Percentiles rank a stretch among this genome's conserved stretches.
phyloP scores from a whole-genome alignment of 2,888 invertebrate species.

The Chloroclysta siterata region DNA sequence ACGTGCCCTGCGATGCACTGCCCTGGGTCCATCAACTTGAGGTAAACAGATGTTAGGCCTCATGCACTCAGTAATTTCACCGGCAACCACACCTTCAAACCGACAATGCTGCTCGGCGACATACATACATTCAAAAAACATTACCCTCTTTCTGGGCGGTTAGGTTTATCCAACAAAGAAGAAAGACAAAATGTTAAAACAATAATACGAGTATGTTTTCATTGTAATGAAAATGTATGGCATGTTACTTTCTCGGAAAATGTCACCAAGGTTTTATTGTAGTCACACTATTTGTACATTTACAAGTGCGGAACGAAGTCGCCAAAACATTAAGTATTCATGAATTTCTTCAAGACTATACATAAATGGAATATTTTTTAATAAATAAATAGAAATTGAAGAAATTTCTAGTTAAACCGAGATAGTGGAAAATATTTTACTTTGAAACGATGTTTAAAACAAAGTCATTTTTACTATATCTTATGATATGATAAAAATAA shows the following conservation, averaged over 20 bases:
- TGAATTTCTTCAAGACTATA: slow-evolving; percentile 38
- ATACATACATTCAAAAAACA: too few relatives aligned
- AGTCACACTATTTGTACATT: slow-evolving; percentile 25
- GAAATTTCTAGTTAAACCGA: not conserved
- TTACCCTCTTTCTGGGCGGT: too few relatives aligned
- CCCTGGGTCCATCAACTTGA: too few relatives aligned
- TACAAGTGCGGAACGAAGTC: slow-evolving; percentile 32
- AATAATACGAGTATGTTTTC: slow-evolving; percentile 18
- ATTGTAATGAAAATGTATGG: slow-evolving; percentile 19
- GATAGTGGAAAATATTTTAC: not conserved
- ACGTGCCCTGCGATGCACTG: too few relatives aligned
- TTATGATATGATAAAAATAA: too few relatives aligned
- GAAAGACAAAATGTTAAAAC: slow-evolving; percentile 1
- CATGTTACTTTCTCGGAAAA: slow-evolving; percentile 24
- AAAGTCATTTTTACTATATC: not conserved
- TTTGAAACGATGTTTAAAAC: not conserved
- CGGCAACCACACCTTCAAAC: too few relatives aligned
- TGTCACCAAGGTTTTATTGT: slow-evolving; percentile 32
- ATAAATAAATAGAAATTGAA: slow-evolving; percentile 7
- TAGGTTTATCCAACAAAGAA: not conserved
- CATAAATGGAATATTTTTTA: slow-evolving; percentile 22
- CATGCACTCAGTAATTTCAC: too few relatives aligned
- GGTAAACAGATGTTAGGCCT: too few relatives aligned
- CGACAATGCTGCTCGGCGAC: too few relatives aligned
- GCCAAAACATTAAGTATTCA: slow-evolving; percentile 38